Evolutionary conservation across 2,888 invertebrate genomes (phyloP).

Genomic region (Gonocerus acuteangulatus): DNA sequence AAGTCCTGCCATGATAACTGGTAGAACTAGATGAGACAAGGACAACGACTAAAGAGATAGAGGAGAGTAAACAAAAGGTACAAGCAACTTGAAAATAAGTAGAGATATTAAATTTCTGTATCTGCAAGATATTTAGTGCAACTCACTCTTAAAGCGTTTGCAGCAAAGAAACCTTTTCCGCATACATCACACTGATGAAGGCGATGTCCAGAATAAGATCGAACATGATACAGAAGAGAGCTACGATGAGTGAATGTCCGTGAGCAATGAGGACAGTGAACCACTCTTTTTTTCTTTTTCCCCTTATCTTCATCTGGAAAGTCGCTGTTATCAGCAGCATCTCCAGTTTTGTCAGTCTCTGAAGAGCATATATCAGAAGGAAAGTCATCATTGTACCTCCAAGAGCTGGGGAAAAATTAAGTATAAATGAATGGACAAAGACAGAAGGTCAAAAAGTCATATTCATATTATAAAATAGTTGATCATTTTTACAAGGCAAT

Average conservation of each 20-base stretch:
- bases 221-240: conserved; percentile 73
- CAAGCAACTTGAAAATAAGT: too few relatives aligned
- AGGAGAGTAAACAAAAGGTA: too few relatives aligned
- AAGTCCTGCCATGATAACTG: too few relatives aligned
- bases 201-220: conserved; percentile 69
- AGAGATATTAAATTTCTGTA: too few relatives aligned
- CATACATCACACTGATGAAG: conserved; percentile 72
- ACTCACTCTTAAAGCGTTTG: conserved; percentile 66
- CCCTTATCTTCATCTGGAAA: conserved; percentile 22
- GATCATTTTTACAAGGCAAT: too few relatives aligned
- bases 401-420: too few relatives aligned
- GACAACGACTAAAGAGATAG: too few relatives aligned
- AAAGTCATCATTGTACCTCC: conserved; percentile 20
- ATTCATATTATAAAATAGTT: too few relatives aligned
- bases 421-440: too few relatives aligned
- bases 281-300: conserved; percentile 42
- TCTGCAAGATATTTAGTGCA: too few relatives aligned
- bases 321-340: background rate
- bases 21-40: too few relatives aligned
- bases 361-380: conserved; percentile 10
- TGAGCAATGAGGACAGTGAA: conserved; percentile 60
- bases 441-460: too few relatives aligned
- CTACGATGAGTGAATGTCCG: conserved; percentile 72
- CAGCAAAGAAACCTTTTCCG: conserved; percentile 74
- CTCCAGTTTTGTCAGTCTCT: conserved; percentile 11